These are phyloP conservation scores for Athalia cordata DNA, from an alignment of 2,888 invertebrate species.

Conservation along the genomic window DNA sequence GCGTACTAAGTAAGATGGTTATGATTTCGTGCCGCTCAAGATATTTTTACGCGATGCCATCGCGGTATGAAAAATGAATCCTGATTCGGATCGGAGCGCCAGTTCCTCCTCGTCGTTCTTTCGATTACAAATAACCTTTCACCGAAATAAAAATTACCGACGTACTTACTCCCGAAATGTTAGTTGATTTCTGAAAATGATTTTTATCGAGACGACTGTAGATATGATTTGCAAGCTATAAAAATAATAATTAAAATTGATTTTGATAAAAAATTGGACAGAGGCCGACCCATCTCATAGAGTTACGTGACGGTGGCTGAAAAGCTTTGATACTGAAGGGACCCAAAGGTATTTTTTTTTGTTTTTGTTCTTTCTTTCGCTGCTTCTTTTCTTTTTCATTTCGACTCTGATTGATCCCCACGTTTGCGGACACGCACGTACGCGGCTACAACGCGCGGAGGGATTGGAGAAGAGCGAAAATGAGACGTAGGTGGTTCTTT, in stretches of 20 bases:
- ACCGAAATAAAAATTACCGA: no score
- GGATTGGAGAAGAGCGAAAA: conserved; percentile 25
- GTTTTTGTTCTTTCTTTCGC: neutral
- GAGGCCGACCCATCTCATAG: neutral
- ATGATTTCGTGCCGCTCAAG: conserved; percentile 12
- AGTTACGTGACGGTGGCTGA: conserved; percentile 15
- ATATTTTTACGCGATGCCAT: neutral
- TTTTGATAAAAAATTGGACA: neutral
- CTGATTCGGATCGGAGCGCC: neutral
- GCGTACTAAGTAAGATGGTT: conserved; percentile 33
- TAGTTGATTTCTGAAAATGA: neutral
- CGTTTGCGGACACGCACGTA: conserved; percentile 27
- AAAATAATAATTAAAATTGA: neutral
- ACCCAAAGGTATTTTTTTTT: neutral
- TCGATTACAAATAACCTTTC: no score
- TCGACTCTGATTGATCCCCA: conserved; percentile 29
- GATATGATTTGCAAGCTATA: neutral
- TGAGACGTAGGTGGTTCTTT: conserved; percentile 21
- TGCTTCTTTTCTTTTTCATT: conserved; percentile 9
- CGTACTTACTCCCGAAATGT: neutral
- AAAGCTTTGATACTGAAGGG: conserved; percentile 1
- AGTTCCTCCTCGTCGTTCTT: no score
- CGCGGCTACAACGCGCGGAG: neutral
- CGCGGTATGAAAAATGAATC: neutral
- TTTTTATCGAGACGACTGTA: neutral